These are phyloP conservation scores for Oreocharis arfaki DNA, from an alignment of 2,113 vertebrate species.

Conservation along the genomic window DNA sequence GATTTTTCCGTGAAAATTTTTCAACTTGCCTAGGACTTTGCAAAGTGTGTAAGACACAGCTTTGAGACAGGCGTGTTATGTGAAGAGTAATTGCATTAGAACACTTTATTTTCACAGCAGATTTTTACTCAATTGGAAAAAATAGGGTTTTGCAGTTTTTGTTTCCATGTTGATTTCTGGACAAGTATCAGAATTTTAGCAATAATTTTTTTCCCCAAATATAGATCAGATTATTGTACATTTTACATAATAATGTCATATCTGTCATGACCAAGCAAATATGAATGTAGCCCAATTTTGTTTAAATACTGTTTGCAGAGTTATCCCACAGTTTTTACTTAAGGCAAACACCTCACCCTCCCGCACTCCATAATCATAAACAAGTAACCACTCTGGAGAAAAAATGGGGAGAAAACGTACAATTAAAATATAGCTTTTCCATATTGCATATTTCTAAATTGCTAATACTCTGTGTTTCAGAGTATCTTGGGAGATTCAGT, in stretches of 20 bases:
- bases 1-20: conserved; percentile 79
- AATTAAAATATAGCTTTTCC: background rate
- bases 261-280: background rate
- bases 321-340: background rate
- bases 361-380: background rate
- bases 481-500: background rate
- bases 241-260: background rate
- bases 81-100: background rate
- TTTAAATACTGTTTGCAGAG: background rate
- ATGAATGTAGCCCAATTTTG: background rate
- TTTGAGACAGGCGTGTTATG: background rate
- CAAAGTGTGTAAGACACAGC: background rate
- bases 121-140: background rate
- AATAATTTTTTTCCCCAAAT: background rate
- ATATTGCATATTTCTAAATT: background rate
- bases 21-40: conserved; percentile 72
- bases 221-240: background rate
- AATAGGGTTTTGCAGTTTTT: background rate
- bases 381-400: background rate
- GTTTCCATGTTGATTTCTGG: background rate
- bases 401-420: background rate
- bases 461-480: background rate
- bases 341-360: background rate
- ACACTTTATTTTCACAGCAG: background rate
- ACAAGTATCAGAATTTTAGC: background rate